phyloP scores from a whole-genome alignment of 2,888 invertebrate genomes.

The Diachrysia chrysitis region DNA sequence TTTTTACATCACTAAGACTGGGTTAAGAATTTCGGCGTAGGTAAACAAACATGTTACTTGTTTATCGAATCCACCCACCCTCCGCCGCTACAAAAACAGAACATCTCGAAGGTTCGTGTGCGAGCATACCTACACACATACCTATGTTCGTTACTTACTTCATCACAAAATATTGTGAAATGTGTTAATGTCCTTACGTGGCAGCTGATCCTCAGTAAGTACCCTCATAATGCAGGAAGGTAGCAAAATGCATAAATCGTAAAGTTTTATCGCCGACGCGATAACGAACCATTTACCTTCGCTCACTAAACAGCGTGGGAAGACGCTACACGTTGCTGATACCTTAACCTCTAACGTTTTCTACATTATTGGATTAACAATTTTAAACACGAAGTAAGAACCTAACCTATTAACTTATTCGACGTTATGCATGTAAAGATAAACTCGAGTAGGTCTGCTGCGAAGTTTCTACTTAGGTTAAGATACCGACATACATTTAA shows the following conservation, averaged over 20 bases:
- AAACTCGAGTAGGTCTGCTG: not conserved
- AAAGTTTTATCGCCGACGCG: slow-evolving; percentile 38
- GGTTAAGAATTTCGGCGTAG: too few relatives aligned
- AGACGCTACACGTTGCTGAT: slow-evolving; percentile 12
- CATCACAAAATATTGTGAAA: not conserved
- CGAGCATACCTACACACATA: not conserved
- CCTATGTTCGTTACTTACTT: not conserved
- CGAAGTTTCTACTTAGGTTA: not conserved
- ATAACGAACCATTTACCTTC: slow-evolving; percentile 33
- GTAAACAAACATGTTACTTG: not conserved
- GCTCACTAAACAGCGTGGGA: slow-evolving; percentile 21
- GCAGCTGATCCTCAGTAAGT: slow-evolving; percentile 9
- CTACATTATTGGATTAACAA: not conserved
- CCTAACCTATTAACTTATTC: not conserved
- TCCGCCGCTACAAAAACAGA: not conserved
- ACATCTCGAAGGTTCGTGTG: not conserved
- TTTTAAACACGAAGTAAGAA: not conserved
- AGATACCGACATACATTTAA: not conserved
- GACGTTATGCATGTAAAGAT: not conserved
- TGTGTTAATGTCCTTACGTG: not conserved
- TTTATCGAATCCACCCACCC: not conserved
- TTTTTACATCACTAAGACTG: too few relatives aligned
- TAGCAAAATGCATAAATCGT: slow-evolving; percentile 37
- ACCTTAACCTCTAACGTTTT: not conserved
- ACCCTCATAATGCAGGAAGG: slow-evolving; percentile 14